A percentile compares a stretch with the other conserved stretches of the same genome.
These are phyloP conservation scores for Aplochiton taeniatus DNA, from an alignment of 2,797 vertebrate genomes.

Conservation along the genomic window DNA sequence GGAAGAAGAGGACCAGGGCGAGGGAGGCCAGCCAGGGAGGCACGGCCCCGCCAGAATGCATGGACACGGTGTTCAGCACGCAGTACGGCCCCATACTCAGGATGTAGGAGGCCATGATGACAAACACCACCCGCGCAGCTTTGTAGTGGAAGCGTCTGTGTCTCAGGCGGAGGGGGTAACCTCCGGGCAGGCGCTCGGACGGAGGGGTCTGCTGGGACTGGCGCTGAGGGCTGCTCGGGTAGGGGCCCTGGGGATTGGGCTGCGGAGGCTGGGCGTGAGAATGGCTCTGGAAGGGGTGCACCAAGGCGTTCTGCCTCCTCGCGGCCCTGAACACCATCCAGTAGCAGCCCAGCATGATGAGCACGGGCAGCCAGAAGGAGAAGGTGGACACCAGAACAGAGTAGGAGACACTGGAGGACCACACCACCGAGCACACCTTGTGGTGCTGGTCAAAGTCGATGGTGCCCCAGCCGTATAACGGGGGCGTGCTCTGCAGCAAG, in stretches of 20 bases:
- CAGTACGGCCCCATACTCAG: constrained; percentile 89
- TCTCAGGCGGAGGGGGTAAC: constrained; percentile 68
- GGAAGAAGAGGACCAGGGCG: constrained; percentile 86
- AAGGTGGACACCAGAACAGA: constrained; percentile 77
- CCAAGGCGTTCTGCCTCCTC: constrained; percentile 84
- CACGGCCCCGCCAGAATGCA: constrained; percentile 67
- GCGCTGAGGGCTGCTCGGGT: constrained; percentile 57
- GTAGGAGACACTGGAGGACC: constrained; percentile 86
- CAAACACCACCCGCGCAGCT: constrained; percentile 86
- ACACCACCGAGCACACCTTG: constrained; percentile 83
- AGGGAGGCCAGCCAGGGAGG: constrained; percentile 82
- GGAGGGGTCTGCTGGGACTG: constrained; percentile 45
- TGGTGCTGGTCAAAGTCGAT: constrained; percentile 82
- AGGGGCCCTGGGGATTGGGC: constrained; percentile 59
- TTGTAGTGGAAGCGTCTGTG: constrained; percentile 86
- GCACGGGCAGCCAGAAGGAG: constrained; percentile 84
- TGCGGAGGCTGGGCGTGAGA: constrained; percentile 58
- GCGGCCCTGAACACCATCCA: constrained; percentile 88
- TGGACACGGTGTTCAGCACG: constrained; percentile 81
- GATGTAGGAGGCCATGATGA: constrained; percentile 87
- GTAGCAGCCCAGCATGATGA: constrained; percentile 87
- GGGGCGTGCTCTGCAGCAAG: constrained; percentile 85
- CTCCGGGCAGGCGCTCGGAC: constrained; percentile 57
- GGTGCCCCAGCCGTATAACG: constrained; percentile 86
- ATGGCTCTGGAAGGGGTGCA: constrained; percentile 81